These are phyloP conservation scores for Mergus octosetaceus DNA, from an alignment of 2,797 vertebrate genomes.

Conservation along the genomic window DNA sequence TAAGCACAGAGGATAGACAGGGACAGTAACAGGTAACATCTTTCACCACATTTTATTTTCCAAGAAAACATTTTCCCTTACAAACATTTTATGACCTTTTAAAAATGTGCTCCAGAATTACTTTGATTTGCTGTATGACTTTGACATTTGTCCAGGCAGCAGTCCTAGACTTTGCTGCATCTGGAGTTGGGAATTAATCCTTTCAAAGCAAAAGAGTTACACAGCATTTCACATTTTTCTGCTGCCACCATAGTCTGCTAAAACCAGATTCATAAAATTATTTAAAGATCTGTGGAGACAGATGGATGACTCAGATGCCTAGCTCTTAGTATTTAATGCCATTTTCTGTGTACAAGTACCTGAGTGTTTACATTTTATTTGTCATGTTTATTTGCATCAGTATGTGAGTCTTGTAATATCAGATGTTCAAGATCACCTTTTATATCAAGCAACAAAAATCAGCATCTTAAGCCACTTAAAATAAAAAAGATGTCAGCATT, in stretches of 20 bases:
- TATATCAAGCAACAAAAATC: neutral
- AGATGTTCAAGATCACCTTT: neutral
- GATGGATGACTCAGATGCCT: neutral
- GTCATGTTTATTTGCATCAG: neutral
- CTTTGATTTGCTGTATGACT: neutral
- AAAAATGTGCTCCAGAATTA: neutral
- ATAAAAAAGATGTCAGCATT: neutral
- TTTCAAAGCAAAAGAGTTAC: neutral
- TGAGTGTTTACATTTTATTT: neutral
- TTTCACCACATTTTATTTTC: neutral
- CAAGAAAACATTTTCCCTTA: neutral
- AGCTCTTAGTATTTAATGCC: accelerated
- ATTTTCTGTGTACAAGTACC: neutral
- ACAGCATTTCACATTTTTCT: neutral
- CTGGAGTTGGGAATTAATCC: neutral
- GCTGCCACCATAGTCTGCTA: neutral
- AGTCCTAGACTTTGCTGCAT: neutral
- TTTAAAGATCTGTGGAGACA: neutral
- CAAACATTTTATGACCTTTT: neutral
- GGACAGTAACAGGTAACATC: neutral
- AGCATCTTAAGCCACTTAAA: neutral
- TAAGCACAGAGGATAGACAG: neutral
- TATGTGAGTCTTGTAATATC: neutral
- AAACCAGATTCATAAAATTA: neutral
- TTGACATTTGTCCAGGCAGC: neutral